Evolutionary conservation across 2,113 vertebrate species (phyloP).

Genomic region (Heterotilapia buettikoferi): DNA sequence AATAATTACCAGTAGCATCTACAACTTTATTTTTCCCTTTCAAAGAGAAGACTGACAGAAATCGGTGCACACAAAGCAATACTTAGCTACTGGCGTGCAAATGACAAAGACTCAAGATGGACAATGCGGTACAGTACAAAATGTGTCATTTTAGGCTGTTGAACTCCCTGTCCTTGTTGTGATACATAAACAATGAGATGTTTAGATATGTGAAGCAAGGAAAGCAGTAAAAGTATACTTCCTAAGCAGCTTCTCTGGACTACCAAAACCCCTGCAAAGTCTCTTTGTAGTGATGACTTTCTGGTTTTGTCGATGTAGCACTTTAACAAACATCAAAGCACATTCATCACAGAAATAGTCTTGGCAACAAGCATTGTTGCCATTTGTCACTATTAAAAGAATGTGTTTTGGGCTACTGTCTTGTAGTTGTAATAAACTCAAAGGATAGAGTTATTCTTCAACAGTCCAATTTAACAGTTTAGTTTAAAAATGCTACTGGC

Average conservation of each 20-base stretch:
- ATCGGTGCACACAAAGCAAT: background rate
- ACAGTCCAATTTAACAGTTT: background rate
- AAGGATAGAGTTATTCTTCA: background rate
- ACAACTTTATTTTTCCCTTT: background rate
- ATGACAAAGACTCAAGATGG: background rate
- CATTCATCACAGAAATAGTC: constrained; percentile 53
- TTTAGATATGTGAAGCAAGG: background rate
- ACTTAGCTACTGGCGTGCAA: background rate
- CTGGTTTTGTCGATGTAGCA: constrained; percentile 22
- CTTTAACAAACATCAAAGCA: constrained; percentile 24
- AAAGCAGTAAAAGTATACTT: background rate
- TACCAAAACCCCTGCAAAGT: background rate
- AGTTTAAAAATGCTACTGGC: background rate
- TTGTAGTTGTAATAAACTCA: constrained; percentile 8
- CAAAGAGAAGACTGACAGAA: background rate
- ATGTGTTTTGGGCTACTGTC: constrained; percentile 17
- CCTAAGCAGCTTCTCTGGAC: background rate
- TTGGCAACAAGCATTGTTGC: constrained; percentile 6
- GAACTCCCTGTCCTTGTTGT: background rate
- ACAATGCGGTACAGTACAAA: background rate
- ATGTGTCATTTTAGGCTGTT: background rate
- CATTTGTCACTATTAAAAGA: constrained; percentile 58
- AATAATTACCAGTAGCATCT: background rate
- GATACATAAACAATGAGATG: background rate
- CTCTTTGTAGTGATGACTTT: background rate